Evolutionary conservation across 2,797 vertebrate genomes (phyloP), one percentile per base, ranked within the genome.

Genomic region (Acridotheres tristis): DNA sequence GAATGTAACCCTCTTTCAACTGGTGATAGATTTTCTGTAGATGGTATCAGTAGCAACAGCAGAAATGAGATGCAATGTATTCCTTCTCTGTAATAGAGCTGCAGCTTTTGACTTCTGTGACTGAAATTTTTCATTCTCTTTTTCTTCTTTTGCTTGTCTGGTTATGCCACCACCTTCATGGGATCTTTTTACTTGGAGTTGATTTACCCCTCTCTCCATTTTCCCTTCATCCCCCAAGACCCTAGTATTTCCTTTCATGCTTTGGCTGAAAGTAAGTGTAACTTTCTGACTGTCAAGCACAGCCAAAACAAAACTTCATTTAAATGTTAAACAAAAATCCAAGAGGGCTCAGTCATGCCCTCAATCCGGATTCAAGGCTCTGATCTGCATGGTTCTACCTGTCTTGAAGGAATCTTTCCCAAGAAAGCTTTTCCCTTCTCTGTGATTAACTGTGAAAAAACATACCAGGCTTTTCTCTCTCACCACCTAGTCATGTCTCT

Each of bases 221-320:
- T 89, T 79, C 72, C 22, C 3, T 68, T 21, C 29, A 19, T 16
- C 7, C 3, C 19, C 14, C 48, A 67, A 78, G 17, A 72, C 10
- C 82, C 69, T 78, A 54, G 69, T 81, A 89, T 95, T 97, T 96
- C 88, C 57, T 89, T 93, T 96, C 82, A 77, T 81, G 81, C 77
- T 96, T 97, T 91, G 89, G 69, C 72, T 91, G 96, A 93, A 97
- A 88, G 85, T 89, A 96, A 97, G 95, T 87, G 78, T 92, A 97
- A 94, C 48, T 54, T 81, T 90, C 88, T 79, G 75, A 66, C 94
- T 97, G 91, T 80, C 77, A 97, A 97, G 91, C 43, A 92, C 57
- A 53, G 62, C 68, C 72, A 62, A 88, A 93, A 55, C 34, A 82
- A 92, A 93, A 61, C 48, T 90, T 73, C 36, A 50, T 84, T 45